Base-by-base conservation (phyloP, 2,113 vertebrate species). In the Marmota monax region DNA sequence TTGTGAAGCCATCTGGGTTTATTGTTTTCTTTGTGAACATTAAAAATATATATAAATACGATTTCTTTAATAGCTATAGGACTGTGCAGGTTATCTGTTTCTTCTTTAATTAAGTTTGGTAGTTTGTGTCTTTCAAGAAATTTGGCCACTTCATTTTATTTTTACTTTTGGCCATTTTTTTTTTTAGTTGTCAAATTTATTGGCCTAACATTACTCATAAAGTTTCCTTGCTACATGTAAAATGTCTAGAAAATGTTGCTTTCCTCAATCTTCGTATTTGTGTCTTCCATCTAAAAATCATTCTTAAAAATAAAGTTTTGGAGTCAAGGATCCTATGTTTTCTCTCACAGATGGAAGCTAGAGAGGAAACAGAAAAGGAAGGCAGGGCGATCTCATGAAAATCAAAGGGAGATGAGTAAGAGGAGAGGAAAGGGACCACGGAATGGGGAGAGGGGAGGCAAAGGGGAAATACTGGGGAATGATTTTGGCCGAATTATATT, bases 231-330 rank as follows among this genome's bases (percentile, higher is more conserved):
- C 37, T 56, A 23, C 39, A 56, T 29, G 13, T 69, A 51, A 29
- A 94, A 18, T 92, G 12, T 84, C 45, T 88, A 84, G 29, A n/a
- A 17, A 17, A 34, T 88, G 20, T 39, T 18, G 82, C 27, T 29
- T 84, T n/a, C 73, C 20, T 56, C 48, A 80, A 20, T 63, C n/a
- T 89, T 94, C 34, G 51, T 76, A 39, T 32, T 48, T 86, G 13
- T 82, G 42, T 56, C 37, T 74, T 93, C 63, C 73, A 32, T 88
- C 85, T 94, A 73, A 53, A 89, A 70, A 82, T 77, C 86, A 95
- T 69, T 76, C 42, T 85, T 48, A 73, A 94, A 92, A 76, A 88
- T 61, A 61, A 61, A 61, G 23, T 61, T 61, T 61, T 61, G 23
- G 58, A 61, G 23, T 23, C 23, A 61, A 61, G 58, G 7, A 23